Base-by-base conservation (phyloP, 2,113 vertebrate species). In the Hirundichthys speculiger region DNA sequence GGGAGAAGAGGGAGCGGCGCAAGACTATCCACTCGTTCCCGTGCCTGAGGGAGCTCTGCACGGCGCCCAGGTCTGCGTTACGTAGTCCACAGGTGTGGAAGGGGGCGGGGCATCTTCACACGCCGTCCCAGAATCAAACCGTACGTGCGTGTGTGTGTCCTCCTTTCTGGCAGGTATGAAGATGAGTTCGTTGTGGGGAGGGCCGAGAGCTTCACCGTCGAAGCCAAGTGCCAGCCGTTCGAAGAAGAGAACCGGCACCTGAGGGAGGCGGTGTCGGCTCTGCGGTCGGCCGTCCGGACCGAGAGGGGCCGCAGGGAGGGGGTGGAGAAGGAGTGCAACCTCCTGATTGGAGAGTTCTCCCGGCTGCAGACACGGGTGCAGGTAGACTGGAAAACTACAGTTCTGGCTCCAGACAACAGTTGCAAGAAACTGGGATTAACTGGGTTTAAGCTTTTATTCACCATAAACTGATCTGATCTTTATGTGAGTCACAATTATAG, bases 11-110 rank as follows among this genome's bases (percentile, higher is more conserved):
- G 66, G 96, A 96, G 20, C 91, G 96, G 13, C 93, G 96, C 55
- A 94, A 95, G 70, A 99, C 96, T 76, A 95, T 98, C 82, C 95
- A 97, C 82, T 96, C 97, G 13, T 98, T 99, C 77, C 97, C 97
- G 40, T 99, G 96, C 80, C 90, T 98, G 46, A 95, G 95, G 85
- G 98, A 99, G 73, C 94, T 99, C 5, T 97, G 94, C 80, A 94
- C 94, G 5, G 95, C 95, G 20, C 93, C 94, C 79, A 93, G 95
- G 85, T 87, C 40, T 27, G 14, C 8, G 13, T 46, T 10, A 22
- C 5, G 13, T 11, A 10, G 15, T n/a, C 8, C 4, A 38, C 1
- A 6, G 42, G n/a, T 22, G 1, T 46, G 9, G 13, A 20, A 7
- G 8, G 50, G 34, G 1, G 40, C 3, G 12, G 3, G 11, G 40